Base-by-base conservation (phyloP, 2,113 vertebrate species). In the Chaenogobius annularis region DNA sequence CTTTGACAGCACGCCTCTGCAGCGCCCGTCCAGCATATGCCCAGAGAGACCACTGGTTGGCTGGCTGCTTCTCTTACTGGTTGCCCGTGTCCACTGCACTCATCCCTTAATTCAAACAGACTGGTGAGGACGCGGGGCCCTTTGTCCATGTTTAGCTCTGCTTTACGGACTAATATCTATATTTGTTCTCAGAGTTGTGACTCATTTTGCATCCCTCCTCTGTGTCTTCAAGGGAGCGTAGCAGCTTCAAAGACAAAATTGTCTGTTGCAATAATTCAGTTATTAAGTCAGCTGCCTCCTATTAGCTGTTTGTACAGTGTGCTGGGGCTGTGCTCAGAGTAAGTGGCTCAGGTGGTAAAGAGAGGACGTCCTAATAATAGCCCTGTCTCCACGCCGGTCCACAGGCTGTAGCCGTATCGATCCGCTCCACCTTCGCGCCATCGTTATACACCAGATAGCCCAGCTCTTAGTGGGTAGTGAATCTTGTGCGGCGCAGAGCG, bases 341-440 rank as follows among this genome's bases (percentile, higher is more conserved):
- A 79, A 88, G 83, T 90, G 90, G 83, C 83, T 88, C 86, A 89
- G 86, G 87, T 90, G 88, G 77, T 88, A 83, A 87, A 85, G 83
- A 79, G 78, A 85, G 86, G 86, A 87, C 81, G 75, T 88, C 87
- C 86, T 90, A 88, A 88, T 89, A 91, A 90, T 87, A 89, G 84
- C 79, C 87, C 83, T 83, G 86, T 91, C 89, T 89, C 83, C 80
- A 83, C 70, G 82, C 78, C 80, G 89, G 84, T 90, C 87, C 87
- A 89, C 89, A 89, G 89, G 86, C 89, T 89, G 82, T 79, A 88
- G 83, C 80, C 61, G 68, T 83, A 90, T 90, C 71, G 89, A 91
- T 91, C 82, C 80, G 84, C 87, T 85, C 84, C 83, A 75, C 83
- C 79, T 74, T 83, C 14, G 54, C 78, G 17, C 76, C 85, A 84